A percentile compares a stretch with the other conserved stretches of the same genome.
Evolutionary conservation across 2,113 vertebrate genomes (phyloP).

Genomic region (Nycticorax nycticorax): DNA sequence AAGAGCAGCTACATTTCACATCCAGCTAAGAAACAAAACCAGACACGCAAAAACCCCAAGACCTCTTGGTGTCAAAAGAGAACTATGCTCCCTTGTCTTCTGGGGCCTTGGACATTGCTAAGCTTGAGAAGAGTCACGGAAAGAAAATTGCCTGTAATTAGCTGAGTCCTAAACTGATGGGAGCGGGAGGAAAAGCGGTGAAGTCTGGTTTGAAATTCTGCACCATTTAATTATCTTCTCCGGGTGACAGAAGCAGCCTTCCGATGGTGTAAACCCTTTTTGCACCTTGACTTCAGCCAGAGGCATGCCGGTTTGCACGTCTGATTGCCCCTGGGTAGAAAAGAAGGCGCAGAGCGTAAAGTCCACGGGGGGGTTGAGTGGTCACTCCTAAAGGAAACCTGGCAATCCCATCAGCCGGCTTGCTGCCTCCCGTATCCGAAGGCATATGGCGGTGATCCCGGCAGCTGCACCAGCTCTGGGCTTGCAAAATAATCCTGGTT

Average conservation of each 20-base stretch:
- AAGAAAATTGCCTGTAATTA: neutral
- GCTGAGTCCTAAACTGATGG: neutral
- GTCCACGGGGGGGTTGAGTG: neutral
- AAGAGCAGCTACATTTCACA: neutral
- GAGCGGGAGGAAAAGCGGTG: neutral
- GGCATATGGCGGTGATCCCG: rapidly evolving
- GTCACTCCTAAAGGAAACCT: neutral
- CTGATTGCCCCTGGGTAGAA: neutral
- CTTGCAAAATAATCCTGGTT: neutral
- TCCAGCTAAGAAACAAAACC: neutral
- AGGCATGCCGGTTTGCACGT: rapidly evolving
- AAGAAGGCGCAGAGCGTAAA: neutral
- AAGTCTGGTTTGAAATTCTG: neutral
- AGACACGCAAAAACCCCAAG: neutral
- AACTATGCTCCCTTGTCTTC: neutral
- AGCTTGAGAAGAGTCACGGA: neutral
- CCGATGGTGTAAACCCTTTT: neutral
- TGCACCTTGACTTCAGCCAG: neutral
- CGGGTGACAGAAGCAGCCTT: neutral
- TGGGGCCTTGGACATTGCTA: neutral
- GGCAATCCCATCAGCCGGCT: neutral
- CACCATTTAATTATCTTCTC: neutral
- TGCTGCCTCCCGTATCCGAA: neutral
- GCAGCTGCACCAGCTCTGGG: neutral
- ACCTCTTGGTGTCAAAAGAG: neutral